phyloP scores from a whole-genome alignment of 1,140 invertebrate species.

The Philopotamus ludificatus region DNA sequence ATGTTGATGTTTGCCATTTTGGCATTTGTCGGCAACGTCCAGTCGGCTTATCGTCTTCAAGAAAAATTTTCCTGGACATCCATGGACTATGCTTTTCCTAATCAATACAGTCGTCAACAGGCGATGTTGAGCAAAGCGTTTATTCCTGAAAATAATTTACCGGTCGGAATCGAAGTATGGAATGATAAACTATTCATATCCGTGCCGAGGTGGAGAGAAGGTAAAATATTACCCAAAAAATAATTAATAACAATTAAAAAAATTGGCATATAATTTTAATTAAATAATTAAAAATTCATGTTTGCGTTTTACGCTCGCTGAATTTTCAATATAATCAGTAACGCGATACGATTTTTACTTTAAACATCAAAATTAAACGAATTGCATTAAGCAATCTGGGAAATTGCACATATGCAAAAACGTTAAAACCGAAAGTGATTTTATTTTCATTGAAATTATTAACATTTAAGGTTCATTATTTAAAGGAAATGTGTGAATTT shows the following conservation, averaged over 20 bases:
- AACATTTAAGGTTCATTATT: too few relatives aligned
- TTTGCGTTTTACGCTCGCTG: too few relatives aligned
- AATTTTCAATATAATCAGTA: background rate
- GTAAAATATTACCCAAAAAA: conserved; percentile 46
- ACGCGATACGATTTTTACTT: background rate
- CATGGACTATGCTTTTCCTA: conserved; percentile 73
- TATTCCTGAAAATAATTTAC: conserved; percentile 71
- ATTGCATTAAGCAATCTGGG: too few relatives aligned
- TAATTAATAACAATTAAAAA: background rate
- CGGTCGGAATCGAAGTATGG: conserved; percentile 78
- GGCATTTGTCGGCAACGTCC: conserved; percentile 44
- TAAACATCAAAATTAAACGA: background rate
- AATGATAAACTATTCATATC: conserved; percentile 74
- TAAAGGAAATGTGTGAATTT: too few relatives aligned
- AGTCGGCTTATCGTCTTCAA: conserved; percentile 59
- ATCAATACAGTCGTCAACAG: conserved; percentile 57
- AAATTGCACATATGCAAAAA: too few relatives aligned
- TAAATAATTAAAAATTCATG: background rate
- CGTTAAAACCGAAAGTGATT: too few relatives aligned
- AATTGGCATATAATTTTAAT: background rate
- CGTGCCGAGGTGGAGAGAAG: conserved; percentile 72
- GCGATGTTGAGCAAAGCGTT: conserved; percentile 65
- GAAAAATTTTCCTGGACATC: conserved; percentile 72
- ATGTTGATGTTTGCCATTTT: conserved; percentile 37
- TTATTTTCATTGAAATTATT: too few relatives aligned